Evolutionary conservation across 1,140 invertebrate genomes (phyloP), one percentile per base, ranked within the genome.

Genomic region (Elymnias hypermnestra): DNA sequence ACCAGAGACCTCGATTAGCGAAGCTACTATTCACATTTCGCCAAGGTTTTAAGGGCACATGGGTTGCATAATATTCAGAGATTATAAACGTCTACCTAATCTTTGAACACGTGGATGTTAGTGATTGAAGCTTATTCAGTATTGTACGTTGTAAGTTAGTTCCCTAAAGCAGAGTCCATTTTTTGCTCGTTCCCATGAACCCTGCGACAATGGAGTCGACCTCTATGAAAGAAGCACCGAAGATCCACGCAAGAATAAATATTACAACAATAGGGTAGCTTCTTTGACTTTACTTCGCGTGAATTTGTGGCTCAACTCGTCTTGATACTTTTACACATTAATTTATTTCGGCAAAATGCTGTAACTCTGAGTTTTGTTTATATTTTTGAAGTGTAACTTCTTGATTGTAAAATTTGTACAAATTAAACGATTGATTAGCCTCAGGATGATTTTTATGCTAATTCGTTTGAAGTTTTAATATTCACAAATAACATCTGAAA

Each of bases 201-300:
- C 71, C 71, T 66, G 63, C 29, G 72, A 84, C 81, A 84, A 84
- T 77, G 58, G 76, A 49, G 10, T 40, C 74, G 76, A 84, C 81
- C 81, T 82, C 71, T 62, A 68, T 74, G 72, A 81, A 84, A 79
- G 77, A 77, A 68, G 57, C 31, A 43, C 47, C 69, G 64, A 70
- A 64, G 75, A 82, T 81, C 77, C 67, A 76, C 71, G 71, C 75
- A 82, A 82, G 81, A 84, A 84, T 84, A 84, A 84, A 82, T 84
- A 84, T 84, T 72, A 57, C 65, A 77, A 84, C 81, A 84, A 84
- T 82, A 65, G 81, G 76, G 74, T 79, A 65, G 77, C 72, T 78
- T 75, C 81, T 82, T 81, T 84, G 77, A 82, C 77, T 82, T 83
- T 73, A 62, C 51, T 61, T 79, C 53, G 46, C 42, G 33, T 57